Evolutionary conservation across 1,140 invertebrate genomes (phyloP).

Genomic region (Chlorops oryzae): DNA sequence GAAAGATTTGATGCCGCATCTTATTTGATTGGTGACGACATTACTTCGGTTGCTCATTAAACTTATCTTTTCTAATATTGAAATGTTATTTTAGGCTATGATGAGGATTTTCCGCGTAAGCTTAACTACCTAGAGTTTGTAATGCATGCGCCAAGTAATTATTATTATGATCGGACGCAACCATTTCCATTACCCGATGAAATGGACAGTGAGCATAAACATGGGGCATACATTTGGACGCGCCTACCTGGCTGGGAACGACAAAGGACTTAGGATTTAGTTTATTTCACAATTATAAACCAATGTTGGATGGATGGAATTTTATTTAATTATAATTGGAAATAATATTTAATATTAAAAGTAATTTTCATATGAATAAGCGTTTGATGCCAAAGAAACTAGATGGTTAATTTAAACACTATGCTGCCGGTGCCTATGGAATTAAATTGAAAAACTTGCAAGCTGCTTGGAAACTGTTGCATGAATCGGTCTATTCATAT

Average conservation of each 20-base stretch:
- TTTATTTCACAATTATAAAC: no score
- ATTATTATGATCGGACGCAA: constrained; percentile 69
- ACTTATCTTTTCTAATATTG: background rate
- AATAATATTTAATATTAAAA: no score
- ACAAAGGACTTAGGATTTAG: constrained; percentile 22
- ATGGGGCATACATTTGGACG: constrained; percentile 65
- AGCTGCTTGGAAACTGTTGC: no score
- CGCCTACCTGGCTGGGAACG: constrained; percentile 28
- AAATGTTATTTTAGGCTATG: constrained; percentile 71
- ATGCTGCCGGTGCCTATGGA: no score
- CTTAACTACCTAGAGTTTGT: constrained; percentile 85
- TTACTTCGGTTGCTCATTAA: background rate
- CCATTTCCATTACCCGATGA: constrained; percentile 64
- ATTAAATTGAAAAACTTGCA: no score
- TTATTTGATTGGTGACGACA: constrained; percentile 70
- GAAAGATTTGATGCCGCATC: constrained; percentile 83
- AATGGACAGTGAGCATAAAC: constrained; percentile 48
- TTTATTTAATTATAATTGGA: no score
- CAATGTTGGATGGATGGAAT: no score
- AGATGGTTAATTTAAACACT: no score
- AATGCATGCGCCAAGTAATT: constrained; percentile 88
- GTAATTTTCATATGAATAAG: no score
- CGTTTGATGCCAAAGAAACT: no score
- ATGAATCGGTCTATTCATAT: no score
- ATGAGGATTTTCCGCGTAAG: constrained; percentile 83